A percentile compares a stretch with the other conserved stretches of the same genome.
These are phyloP conservation scores for Zosterops borbonicus DNA, from an alignment of 2,113 vertebrate species.

Conservation along the genomic window DNA sequence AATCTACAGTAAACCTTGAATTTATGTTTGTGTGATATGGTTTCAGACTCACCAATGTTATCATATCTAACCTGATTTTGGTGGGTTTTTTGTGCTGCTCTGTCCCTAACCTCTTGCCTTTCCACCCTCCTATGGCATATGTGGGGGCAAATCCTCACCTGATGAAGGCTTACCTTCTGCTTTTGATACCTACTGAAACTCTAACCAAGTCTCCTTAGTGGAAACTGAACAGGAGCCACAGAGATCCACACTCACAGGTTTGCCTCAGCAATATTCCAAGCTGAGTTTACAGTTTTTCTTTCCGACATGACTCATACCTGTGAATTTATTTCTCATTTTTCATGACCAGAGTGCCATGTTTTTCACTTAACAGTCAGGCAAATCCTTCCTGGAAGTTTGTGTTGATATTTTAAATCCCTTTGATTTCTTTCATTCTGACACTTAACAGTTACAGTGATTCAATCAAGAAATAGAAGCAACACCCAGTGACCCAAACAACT, in stretches of 20 bases:
- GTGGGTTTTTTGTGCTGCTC: neutral
- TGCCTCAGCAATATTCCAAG: neutral
- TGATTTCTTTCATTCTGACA: conserved; percentile 34
- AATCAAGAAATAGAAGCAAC: neutral
- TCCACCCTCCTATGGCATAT: neutral
- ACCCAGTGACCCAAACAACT: conserved; percentile 8
- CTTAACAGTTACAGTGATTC: conserved; percentile 7
- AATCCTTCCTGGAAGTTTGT: conserved; percentile 42
- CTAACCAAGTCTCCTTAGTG: neutral
- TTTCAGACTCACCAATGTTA: neutral
- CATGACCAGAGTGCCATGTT: conserved; percentile 10
- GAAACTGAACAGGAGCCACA: neutral
- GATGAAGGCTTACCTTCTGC: neutral
- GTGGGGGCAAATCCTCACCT: neutral
- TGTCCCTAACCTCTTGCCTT: neutral
- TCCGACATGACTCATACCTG: conserved; percentile 34
- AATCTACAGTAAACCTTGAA: neutral
- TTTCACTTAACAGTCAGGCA: conserved; percentile 27
- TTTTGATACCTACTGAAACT: neutral
- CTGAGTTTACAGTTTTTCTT: conserved; percentile 18
- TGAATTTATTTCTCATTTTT: conserved; percentile 44
- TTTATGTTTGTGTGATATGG: neutral
- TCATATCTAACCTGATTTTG: neutral
- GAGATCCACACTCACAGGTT: neutral
- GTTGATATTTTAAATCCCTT: conserved; percentile 41